These are phyloP conservation scores for Channa striata DNA, from an alignment of 2,797 vertebrate species.

Conservation along the genomic window DNA sequence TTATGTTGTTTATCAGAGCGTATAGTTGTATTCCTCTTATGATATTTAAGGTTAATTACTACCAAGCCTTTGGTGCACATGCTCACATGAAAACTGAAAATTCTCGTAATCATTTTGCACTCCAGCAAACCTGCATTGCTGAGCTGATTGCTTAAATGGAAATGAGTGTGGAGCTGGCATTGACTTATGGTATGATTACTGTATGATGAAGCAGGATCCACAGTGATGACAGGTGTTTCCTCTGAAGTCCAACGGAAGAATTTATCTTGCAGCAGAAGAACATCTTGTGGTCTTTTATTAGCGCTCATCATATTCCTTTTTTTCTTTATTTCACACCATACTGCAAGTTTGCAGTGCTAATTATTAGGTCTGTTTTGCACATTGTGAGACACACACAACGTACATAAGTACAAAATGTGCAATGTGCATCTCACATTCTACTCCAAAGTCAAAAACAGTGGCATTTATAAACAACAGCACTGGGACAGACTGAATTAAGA, in stretches of 20 bases:
- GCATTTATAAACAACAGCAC: background rate
- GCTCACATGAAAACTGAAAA: conserved; percentile 56
- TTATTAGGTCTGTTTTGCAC: background rate
- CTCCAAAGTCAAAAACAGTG: background rate
- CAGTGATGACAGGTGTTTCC: conserved; percentile 34
- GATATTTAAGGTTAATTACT: conserved; percentile 79
- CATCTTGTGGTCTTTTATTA: conserved; percentile 5
- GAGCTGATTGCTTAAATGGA: conserved; percentile 60
- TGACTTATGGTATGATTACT: conserved; percentile 30
- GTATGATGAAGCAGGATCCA: conserved; percentile 34
- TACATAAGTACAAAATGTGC: too few relatives aligned
- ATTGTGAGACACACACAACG: background rate
- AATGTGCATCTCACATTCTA: too few relatives aligned
- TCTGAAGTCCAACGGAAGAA: background rate
- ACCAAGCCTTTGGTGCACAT: conserved; percentile 68
- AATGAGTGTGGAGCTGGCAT: conserved; percentile 30
- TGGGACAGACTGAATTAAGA: background rate
- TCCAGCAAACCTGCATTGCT: conserved; percentile 62
- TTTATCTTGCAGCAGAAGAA: conserved; percentile 5
- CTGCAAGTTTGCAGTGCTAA: background rate
- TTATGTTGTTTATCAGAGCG: conserved; percentile 81
- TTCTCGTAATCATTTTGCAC: conserved; percentile 67
- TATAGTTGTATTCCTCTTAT: conserved; percentile 75
- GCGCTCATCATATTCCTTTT: background rate
- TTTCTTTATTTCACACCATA: background rate